Evolutionary conservation across 2,113 vertebrate species (phyloP), one percentile per base, ranked within the genome.

Genomic region (Canis aureus): DNA sequence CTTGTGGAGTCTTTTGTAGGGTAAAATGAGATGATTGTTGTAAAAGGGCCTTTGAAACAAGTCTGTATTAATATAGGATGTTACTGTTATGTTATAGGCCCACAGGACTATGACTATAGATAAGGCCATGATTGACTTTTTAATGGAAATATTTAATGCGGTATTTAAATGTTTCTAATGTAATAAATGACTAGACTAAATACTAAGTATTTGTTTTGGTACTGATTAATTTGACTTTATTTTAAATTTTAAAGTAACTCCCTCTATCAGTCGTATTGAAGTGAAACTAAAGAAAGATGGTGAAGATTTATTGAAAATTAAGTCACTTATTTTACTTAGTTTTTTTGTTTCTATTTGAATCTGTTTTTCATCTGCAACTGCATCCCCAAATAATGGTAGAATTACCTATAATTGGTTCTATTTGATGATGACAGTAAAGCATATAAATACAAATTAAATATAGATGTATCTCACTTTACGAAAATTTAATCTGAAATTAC

Each of bases 1-100:
- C 53, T 82, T 81, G 85, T 88, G 85, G 71, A 92, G 55, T 92
- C 51, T 62, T 93, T 87, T 95, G 80, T 49, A 82, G 64, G 73
- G 32, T 94, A 91, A 93, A 91, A 55, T 62, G 62, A 98, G 35
- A 62, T 93, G 85, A 73, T 89, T 93, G 49, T 83, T 93, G 38
- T 35, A 51, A 91, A 95, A 93, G 57, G 8, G 4, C 43, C 83
- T 93, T 96, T 95, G 67, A 73, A 96, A n/a, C 16, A 85, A 85
- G 11, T 85, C n/a, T 88, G 6, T 87, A 92, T 62, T 89, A 91
- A 74, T 17, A 20, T 88, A 88, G 49, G 23, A 8, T 87, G 62
- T 38, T 62, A 49, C 22, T 85, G 32, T 64, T 73, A 67, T 55
- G 11, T 64, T 59, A 67, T 59, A 92, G 76, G 60, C 20, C 23